Evolutionary conservation across 2,113 vertebrate species (phyloP).

Genomic region (Leucoraja erinaceus): DNA sequence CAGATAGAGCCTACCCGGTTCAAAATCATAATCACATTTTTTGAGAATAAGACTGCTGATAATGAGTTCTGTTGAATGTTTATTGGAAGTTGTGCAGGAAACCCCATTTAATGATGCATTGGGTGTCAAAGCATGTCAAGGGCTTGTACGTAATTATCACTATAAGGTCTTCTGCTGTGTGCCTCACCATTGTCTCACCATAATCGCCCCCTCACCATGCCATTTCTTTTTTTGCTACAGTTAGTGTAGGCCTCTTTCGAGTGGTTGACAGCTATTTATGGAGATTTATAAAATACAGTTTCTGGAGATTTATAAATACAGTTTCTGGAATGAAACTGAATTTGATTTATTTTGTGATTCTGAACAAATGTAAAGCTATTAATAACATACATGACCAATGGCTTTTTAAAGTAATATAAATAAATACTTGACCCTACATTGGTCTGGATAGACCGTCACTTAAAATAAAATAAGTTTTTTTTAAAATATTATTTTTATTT

Average conservation of each 20-base stretch:
- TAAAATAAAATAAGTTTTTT: not conserved
- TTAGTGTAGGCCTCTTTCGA: not conserved
- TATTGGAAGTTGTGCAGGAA: not conserved
- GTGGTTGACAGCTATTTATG: conserved; percentile 2
- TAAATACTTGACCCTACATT: not conserved
- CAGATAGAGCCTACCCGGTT: too few species aligned
- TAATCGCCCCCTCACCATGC: too few species aligned
- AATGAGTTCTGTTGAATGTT: not conserved
- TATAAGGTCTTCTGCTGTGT: not conserved
- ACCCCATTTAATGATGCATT: not conserved
- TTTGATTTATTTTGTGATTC: not conserved
- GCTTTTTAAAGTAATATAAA: not conserved
- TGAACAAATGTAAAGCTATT: not conserved
- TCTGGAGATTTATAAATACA: not conserved
- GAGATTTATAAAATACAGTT: not conserved
- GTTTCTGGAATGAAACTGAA: not conserved
- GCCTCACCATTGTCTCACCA: not conserved
- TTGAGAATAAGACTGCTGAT: not conserved
- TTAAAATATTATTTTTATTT: not conserved
- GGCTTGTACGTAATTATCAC: not conserved
- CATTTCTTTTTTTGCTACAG: not conserved
- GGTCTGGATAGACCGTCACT: not conserved
- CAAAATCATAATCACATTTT: not conserved
- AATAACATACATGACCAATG: not conserved
- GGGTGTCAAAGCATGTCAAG: not conserved